These are phyloP conservation scores for Anodontia alba DNA, from an alignment of 2,888 invertebrate species.

Conservation along the genomic window DNA sequence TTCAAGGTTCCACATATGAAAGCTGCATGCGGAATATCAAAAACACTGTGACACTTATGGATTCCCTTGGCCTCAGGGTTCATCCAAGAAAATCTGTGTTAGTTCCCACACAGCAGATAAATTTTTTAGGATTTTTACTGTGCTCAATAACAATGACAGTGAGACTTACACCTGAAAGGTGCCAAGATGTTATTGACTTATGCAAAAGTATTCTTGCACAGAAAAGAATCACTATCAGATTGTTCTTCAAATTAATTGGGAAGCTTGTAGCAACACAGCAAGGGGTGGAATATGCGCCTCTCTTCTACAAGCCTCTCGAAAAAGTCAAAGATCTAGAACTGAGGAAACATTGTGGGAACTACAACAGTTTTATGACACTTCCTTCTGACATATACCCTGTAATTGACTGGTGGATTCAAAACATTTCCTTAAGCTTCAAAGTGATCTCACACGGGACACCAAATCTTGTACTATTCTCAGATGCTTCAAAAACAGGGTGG, in stretches of 20 bases:
- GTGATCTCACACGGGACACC: slow-evolving; percentile 31
- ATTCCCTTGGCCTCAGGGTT: slow-evolving; percentile 54
- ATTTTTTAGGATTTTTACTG: slow-evolving; percentile 52
- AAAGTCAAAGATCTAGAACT: slow-evolving; percentile 34
- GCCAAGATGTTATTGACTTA: slow-evolving; percentile 1
- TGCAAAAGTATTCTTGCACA: slow-evolving; percentile 3
- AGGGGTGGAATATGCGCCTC: slow-evolving; percentile 45
- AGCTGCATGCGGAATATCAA: slow-evolving; percentile 28
- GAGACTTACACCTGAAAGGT: slow-evolving; percentile 26
- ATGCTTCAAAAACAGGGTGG: slow-evolving; percentile 49
- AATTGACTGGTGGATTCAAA: slow-evolving; percentile 16
- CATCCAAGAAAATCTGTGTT: slow-evolving; percentile 53
- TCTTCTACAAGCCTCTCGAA: slow-evolving; percentile 46
- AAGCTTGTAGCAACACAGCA: slow-evolving; percentile 48
- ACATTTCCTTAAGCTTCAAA: neutral
- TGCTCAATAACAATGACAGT: slow-evolving; percentile 48
- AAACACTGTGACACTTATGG: slow-evolving; percentile 33
- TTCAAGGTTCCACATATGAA: slow-evolving; percentile 30
- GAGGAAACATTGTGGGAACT: slow-evolving; percentile 36
- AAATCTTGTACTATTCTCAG: slow-evolving; percentile 22
- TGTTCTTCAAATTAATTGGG: slow-evolving; percentile 14
- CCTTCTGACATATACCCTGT: neutral
- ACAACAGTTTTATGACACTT: slow-evolving; percentile 29
- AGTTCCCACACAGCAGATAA: slow-evolving; percentile 46
- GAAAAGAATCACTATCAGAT: slow-evolving; percentile 23